Base-by-base conservation (phyloP, 2,888 invertebrate genomes). In the Megalurothrips usitatus region DNA sequence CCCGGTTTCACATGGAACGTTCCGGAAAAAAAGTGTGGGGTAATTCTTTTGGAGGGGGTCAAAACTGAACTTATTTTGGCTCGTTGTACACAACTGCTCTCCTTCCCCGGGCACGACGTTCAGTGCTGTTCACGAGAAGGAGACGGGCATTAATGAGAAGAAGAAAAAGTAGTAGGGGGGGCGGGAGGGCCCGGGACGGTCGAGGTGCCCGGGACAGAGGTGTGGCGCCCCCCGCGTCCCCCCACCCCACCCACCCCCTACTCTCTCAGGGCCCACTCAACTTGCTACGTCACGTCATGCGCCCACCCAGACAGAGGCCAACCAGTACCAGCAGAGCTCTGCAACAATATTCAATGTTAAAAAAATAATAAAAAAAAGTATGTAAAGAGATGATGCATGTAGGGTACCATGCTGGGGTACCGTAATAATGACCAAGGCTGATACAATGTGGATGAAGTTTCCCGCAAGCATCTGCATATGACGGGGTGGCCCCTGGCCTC, bases 101-200 rank as follows among this genome's bases (percentile, higher is more conserved):
- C 85, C 86, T 86, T 87, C 88, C 88, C 87, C 87, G 88, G 87
- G 88, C 88, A 88, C 88, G 88, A 87, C 87, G 86, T 86, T 87
- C 85, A 87, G 88, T 88, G 88, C 88, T 88, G 85, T 85, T 83
- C 82, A 81, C 84, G 85, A 85, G 85, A 86, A 85, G 84, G 82
- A 78, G 79, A 81, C 80, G 26, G 75, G 26, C 19, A 34, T n/a
- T 78, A 49, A 79, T 26, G 26, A 43, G 26, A 47, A 28, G 26
- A 68, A 82, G 81, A 81, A 79, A 83, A 19, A 79, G 81, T 78
- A 81, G 80, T 81, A 81, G 82, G 80, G 80, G 78, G 80, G 80
- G 49, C 58, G 81, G 58, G 80, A 79, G 78, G 78, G 49, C 79
- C 81, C 79, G 80, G 82, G 81, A 43, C 80, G 80, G 81, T 78